phyloP scores from a whole-genome alignment of 2,113 vertebrate genomes.

The Corythornis vintsioides region DNA sequence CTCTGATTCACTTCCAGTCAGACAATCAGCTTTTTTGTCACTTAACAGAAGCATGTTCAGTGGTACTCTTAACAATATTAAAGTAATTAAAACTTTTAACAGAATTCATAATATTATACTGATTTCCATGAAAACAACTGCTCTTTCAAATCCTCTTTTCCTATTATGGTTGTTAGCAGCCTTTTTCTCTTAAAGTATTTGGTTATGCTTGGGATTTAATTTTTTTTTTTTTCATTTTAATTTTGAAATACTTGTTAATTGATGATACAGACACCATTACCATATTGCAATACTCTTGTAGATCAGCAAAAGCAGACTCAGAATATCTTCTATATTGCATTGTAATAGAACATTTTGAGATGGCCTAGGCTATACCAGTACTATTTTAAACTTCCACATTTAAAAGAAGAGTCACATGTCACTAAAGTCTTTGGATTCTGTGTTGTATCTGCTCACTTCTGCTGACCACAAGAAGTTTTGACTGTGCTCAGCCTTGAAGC shows the following conservation, averaged over 20 bases:
- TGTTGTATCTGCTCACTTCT: slow-evolving; percentile 8
- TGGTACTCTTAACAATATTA: not conserved
- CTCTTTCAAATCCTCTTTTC: slow-evolving; percentile 42
- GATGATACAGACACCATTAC: not conserved
- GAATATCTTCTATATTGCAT: slow-evolving; percentile 1
- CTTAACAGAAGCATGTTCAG: not conserved
- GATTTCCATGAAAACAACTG: slow-evolving; percentile 13
- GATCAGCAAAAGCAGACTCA: not conserved
- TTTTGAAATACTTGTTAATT: not conserved
- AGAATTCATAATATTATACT: not conserved
- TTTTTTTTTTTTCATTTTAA: not conserved
- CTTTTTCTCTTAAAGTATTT: not conserved
- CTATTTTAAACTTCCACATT: not conserved
- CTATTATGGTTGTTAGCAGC: not conserved
- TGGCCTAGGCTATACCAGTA: not conserved
- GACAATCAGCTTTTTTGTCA: not conserved
- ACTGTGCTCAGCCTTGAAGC: not conserved
- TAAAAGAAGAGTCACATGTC: not conserved
- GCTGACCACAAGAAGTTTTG: not conserved
- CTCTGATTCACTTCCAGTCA: not conserved
- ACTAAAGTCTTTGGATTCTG: not conserved
- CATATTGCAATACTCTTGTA: not conserved
- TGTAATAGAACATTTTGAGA: not conserved
- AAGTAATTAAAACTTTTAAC: slow-evolving; percentile 18
- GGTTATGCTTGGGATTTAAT: not conserved